Conservation (phyloP, 1,140 invertebrate species). For the Thrips palmi region DNA sequence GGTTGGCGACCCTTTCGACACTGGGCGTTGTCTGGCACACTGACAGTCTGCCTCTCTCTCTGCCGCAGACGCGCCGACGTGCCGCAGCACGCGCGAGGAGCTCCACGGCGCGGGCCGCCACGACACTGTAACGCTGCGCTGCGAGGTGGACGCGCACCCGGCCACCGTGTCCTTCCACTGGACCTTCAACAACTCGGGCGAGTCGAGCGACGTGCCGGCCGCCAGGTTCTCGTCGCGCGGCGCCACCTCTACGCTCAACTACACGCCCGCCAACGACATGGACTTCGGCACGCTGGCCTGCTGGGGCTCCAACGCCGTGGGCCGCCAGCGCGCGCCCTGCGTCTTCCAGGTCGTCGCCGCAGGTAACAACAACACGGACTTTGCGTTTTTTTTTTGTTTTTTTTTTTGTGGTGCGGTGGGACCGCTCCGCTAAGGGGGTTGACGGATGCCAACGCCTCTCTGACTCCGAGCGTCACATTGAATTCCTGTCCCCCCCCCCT, state of each 20-base stretch:
- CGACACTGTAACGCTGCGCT: constrained; percentile 61
- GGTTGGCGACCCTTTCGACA: too few relatives aligned
- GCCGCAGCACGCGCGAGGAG: constrained; percentile 48
- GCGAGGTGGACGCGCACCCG: constrained; percentile 72
- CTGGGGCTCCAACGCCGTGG: constrained; percentile 64
- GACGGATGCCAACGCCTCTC: constrained; percentile 2
- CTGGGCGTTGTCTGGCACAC: too few relatives aligned
- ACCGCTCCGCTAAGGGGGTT: background rate
- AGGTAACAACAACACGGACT: constrained; percentile 30
- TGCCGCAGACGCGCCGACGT: constrained; percentile 57
- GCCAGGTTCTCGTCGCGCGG: constrained; percentile 36
- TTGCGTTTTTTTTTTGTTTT: too few relatives aligned
- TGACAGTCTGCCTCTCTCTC: too few relatives aligned
- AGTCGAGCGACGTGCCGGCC: constrained; percentile 53
- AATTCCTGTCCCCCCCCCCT: background rate
- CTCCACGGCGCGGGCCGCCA: constrained; percentile 66
- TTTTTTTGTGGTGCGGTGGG: too few relatives aligned
- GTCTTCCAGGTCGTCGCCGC: constrained; percentile 65
- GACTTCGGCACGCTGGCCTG: constrained; percentile 77
- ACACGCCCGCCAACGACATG: constrained; percentile 65
- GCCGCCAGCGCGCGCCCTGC: constrained; percentile 64
- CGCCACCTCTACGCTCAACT: constrained; percentile 59
- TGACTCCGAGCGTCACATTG: constrained; percentile 7
- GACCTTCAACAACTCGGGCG: constrained; percentile 77
- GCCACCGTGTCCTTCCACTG: constrained; percentile 61